Evolutionary conservation across 2,797 vertebrate genomes (phyloP).

Genomic region (Lacerta viridis): DNA sequence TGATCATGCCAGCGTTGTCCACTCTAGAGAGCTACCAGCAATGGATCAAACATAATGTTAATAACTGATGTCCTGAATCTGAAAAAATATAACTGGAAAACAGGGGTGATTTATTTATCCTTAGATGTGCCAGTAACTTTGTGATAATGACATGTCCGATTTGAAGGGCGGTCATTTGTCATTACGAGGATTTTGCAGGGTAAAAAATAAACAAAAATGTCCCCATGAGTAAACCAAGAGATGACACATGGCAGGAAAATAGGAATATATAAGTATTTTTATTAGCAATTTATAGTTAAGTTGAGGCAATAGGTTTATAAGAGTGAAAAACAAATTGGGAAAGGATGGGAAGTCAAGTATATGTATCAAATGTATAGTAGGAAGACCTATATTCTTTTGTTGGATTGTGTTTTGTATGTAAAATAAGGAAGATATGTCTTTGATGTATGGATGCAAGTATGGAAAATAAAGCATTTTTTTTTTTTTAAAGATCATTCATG

Average conservation of each 20-base stretch:
- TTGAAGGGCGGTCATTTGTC: background rate
- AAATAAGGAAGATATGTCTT: too few relatives aligned
- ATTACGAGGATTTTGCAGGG: background rate
- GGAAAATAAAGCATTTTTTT: too few relatives aligned
- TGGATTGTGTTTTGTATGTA: too few relatives aligned
- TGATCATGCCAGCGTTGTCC: conserved; percentile 2
- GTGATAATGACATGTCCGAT: conserved; percentile 3
- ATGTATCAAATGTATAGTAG: too few relatives aligned
- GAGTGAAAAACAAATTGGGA: too few relatives aligned
- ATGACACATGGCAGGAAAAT: conserved; percentile 53
- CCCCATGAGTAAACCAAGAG: conserved; percentile 48
- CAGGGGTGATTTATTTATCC: conserved; percentile 9
- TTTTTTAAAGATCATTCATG: conserved; percentile 27
- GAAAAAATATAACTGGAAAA: background rate
- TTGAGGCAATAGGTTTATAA: too few relatives aligned
- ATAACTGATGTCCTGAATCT: conserved; percentile 3
- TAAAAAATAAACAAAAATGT: background rate
- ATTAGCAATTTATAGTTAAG: too few relatives aligned
- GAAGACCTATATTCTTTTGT: too few relatives aligned
- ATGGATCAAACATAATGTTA: conserved; percentile 20
- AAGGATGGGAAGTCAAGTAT: too few relatives aligned
- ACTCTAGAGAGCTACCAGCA: background rate
- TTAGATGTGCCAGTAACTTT: background rate
- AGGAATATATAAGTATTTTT: too few relatives aligned
- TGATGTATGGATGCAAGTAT: too few relatives aligned